Percentiles rank a stretch among this genome's conserved stretches.
Evolutionary conservation across 2,888 invertebrate genomes (phyloP).

Genomic region (Ophioninae sp.): DNA sequence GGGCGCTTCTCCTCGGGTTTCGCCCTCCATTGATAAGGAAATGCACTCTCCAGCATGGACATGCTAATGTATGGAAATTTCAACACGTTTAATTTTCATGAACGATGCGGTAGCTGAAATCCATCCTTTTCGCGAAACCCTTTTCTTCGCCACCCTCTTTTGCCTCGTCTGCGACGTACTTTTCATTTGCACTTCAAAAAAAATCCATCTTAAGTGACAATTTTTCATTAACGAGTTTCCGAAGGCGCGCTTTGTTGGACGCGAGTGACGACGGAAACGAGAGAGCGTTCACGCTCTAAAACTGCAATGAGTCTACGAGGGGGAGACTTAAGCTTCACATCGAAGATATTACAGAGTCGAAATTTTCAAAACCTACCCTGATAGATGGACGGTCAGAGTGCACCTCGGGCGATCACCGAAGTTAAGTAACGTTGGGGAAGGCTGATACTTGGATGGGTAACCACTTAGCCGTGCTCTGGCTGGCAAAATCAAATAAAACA

Average conservation of each 20-base stretch:
- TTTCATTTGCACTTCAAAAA: not conserved
- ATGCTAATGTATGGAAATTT: slow-evolving; percentile 77
- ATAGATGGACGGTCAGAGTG: too few relatives aligned
- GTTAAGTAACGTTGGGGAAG: too few relatives aligned
- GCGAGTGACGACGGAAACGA: not conserved
- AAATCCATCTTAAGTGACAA: slow-evolving; percentile 35
- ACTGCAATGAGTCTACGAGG: not conserved
- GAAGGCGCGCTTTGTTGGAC: slow-evolving; percentile 19
- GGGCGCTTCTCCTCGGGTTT: slow-evolving; percentile 35
- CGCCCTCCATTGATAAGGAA: slow-evolving; percentile 69
- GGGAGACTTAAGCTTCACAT: not conserved
- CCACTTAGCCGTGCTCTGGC: too few relatives aligned
- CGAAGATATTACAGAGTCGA: not conserved
- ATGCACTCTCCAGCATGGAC: slow-evolving; percentile 69
- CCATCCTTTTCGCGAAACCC: slow-evolving; percentile 62
- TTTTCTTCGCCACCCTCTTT: slow-evolving; percentile 17
- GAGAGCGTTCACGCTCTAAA: slow-evolving; percentile 10
- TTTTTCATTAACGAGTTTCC: slow-evolving; percentile 11
- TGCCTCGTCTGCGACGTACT: not conserved
- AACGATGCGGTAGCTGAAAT: slow-evolving; percentile 53
- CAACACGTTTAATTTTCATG: slow-evolving; percentile 61
- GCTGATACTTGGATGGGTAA: too few relatives aligned
- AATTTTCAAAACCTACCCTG: too few relatives aligned
- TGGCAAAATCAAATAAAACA: too few relatives aligned
- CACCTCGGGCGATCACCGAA: too few relatives aligned